Evolutionary conservation across 2,113 vertebrate genomes (phyloP).

Genomic region (Microcebus lehilahytsara): DNA sequence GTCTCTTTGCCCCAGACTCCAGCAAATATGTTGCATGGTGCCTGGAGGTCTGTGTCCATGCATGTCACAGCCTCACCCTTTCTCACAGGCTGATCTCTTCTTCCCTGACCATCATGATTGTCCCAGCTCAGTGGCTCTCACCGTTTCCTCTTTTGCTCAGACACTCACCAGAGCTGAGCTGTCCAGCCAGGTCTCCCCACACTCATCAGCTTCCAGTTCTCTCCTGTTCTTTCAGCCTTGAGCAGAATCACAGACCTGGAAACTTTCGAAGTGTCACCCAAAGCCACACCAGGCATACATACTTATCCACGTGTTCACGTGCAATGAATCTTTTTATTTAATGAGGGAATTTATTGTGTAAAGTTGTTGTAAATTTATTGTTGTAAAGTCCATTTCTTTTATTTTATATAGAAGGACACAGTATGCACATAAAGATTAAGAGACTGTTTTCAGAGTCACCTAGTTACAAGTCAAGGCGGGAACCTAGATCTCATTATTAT

Average conservation of each 20-base stretch:
- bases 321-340: constrained; percentile 36
- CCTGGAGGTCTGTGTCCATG: neutral
- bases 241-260: neutral
- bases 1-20: neutral
- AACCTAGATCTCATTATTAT: neutral
- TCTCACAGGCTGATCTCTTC: neutral
- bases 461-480: neutral
- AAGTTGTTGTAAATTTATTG: too few species aligned
- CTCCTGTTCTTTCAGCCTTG: neutral
- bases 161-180: neutral
- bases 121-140: neutral
- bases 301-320: neutral
- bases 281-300: neutral
- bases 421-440: neutral
- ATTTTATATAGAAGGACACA: neutral
- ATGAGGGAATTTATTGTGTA: neutral
- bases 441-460: constrained; percentile 28
- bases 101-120: neutral
- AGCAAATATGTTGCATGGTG: neutral
- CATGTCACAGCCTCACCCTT: neutral
- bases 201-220: neutral
- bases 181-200: neutral
- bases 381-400: neutral
- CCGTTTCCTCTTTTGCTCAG: neutral
- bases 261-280: neutral